These are phyloP conservation scores for Hyla sarda DNA, from an alignment of 2,113 vertebrate species.

Conservation along the genomic window DNA sequence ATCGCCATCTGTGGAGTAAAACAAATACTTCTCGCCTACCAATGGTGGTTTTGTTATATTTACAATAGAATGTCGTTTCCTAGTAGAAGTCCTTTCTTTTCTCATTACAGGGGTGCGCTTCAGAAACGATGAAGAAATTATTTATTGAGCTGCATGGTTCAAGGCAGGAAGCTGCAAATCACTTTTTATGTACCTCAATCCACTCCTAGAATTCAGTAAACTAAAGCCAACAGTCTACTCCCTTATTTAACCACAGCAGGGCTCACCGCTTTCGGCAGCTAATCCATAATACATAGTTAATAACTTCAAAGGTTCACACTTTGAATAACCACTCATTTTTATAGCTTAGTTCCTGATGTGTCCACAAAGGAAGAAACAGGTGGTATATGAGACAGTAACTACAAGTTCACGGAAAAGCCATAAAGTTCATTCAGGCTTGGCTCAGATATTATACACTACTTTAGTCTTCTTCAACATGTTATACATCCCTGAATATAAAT, in stretches of 20 bases:
- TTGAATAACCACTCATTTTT: slow-evolving; percentile 51
- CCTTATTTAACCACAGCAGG: slow-evolving; percentile 58
- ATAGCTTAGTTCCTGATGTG: slow-evolving; percentile 39
- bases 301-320: slow-evolving; percentile 54
- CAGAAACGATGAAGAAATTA: slow-evolving; percentile 49
- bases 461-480: not conserved
- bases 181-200: slow-evolving; percentile 54
- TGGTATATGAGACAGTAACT: slow-evolving; percentile 59
- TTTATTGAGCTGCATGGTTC: slow-evolving; percentile 41
- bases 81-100: slow-evolving; percentile 31
- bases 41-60: slow-evolving; percentile 43
- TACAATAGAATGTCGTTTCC: slow-evolving; percentile 35
- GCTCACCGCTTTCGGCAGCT: slow-evolving; percentile 24
- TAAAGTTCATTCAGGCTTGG: not conserved
- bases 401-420: not conserved
- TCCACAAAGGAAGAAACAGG: slow-evolving; percentile 57
- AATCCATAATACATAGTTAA: slow-evolving; percentile 59
- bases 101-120: slow-evolving; percentile 43
- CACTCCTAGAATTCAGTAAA: slow-evolving; percentile 51
- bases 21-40: slow-evolving; percentile 32
- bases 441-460: not conserved
- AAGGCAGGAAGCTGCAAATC: slow-evolving; percentile 50
- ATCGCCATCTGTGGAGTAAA: slow-evolving; percentile 51
- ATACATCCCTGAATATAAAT: not conserved
- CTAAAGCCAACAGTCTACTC: slow-evolving; percentile 54